phyloP scores from a whole-genome alignment of 1,140 invertebrate species.

The Drosophila grimshawi region DNA sequence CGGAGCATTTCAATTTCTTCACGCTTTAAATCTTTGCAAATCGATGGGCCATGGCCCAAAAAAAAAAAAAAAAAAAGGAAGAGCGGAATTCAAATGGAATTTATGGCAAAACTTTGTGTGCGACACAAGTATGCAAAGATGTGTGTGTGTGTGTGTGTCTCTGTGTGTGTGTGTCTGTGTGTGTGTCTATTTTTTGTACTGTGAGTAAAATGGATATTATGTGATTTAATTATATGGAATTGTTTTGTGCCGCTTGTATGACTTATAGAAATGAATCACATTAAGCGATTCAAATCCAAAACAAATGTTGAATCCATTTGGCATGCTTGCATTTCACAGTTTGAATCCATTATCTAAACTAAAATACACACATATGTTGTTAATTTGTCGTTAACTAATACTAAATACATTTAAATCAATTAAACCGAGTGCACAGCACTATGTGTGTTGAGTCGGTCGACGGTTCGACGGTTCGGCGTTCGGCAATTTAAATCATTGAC shows the following conservation, averaged over 20 bases:
- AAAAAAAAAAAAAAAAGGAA: slow-evolving; percentile 20
- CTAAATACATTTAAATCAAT: slow-evolving; percentile 18
- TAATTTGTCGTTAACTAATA: neutral
- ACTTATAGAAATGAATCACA: slow-evolving; percentile 30
- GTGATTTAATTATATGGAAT: slow-evolving; percentile 39
- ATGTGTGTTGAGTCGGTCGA: neutral
- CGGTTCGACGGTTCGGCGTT: neutral
- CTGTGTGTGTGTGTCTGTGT: neutral
- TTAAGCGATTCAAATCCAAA: slow-evolving; percentile 8
- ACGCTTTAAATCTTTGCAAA: slow-evolving; percentile 53
- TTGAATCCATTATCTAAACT: neutral
- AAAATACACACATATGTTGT: neutral
- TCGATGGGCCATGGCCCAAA: slow-evolving; percentile 52
- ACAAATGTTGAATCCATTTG: neutral
- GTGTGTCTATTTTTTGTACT: too few relatives aligned
- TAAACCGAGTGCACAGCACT: neutral
- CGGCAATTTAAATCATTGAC: slow-evolving; percentile 1
- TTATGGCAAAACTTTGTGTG: slow-evolving; percentile 49
- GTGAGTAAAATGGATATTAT: slow-evolving; percentile 11
- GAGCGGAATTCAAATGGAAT: slow-evolving; percentile 51
- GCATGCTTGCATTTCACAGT: neutral
- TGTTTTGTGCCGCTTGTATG: slow-evolving; percentile 24
- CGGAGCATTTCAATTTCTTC: slow-evolving; percentile 49
- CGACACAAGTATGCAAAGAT: slow-evolving; percentile 35
- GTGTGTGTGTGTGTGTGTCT: neutral